Base-by-base conservation (phyloP, 2,113 vertebrate genomes). In the Atherinomorus stipes region DNA sequence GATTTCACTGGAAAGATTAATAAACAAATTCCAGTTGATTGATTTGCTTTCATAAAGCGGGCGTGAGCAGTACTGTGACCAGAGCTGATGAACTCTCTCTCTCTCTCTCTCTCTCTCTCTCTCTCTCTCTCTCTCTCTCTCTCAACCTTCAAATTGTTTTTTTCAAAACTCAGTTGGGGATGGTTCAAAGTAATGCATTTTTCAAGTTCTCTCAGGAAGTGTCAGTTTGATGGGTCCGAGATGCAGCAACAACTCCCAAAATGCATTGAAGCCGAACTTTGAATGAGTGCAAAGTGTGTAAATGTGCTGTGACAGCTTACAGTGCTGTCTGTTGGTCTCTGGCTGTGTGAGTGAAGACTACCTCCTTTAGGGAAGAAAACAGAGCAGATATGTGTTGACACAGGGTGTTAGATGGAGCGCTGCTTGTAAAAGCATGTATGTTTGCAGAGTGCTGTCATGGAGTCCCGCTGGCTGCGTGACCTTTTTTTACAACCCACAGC, bases 331-430 rank as follows among this genome's bases (percentile, higher is more conserved):
- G 77, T 28, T 71, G 54, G 61, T 82, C 44, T 78, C 23, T 7
- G 72, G 34, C 28, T 78, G 74, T 83, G 81, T 64, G 74, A 74
- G 65, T 70, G 85, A 75, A 64, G 71, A 28, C 57, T 54, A 13
- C 57, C 51, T 76, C 78, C 81, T 64, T 69, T 74, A 68, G 76
- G 82, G 73, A 40, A 28, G 68, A 81, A 77, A 79, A 74, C 67
- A 82, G 50, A 85, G n/a, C 37, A 74, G 77, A 86, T 78, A 62
- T 73, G 76, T 70, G 74, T 88, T 86, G 88, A 77, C 83, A 78
- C 59, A 65, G 71, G 42, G 82, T 82, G 82, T 78, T 67, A 57
- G 69, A 81, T 21, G n/a, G 40, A 70, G 49, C 21, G 52, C n/a
- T 60, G 68, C 59, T 77, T 57, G 26, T 56, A 71, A 77, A 74